Evolutionary conservation across 2,888 invertebrate genomes (phyloP).

Genomic region (Adineta ricciae): DNA sequence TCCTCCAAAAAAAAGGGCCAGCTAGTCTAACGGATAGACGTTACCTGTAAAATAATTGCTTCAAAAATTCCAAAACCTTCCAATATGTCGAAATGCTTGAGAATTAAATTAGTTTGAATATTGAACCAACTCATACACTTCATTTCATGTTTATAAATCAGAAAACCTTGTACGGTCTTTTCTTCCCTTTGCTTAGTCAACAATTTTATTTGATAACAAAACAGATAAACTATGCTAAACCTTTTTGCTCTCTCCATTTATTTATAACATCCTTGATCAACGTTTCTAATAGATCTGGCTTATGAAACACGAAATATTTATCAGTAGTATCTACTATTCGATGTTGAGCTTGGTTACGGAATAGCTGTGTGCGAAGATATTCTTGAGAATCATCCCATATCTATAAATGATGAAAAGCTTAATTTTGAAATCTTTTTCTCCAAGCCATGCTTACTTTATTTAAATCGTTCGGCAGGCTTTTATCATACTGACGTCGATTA

Average conservation of each 20-base stretch:
- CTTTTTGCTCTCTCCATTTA: constrained; percentile 24
- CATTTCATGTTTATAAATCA: too few relatives aligned
- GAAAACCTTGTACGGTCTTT: too few relatives aligned
- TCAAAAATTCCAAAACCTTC: too few relatives aligned
- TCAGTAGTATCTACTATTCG: constrained; percentile 21
- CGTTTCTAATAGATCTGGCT: constrained; percentile 22
- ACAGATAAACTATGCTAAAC: neutral
- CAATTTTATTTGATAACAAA: neutral
- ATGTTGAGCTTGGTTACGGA: constrained; percentile 22
- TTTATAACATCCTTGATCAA: constrained; percentile 24
- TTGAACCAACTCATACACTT: too few relatives aligned
- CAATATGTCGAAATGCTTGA: too few relatives aligned
- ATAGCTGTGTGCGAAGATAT: constrained; percentile 36
- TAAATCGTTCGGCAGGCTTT: constrained; percentile 43
- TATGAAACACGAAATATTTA: constrained; percentile 25
- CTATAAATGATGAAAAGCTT: constrained; percentile 37
- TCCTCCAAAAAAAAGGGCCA: too few relatives aligned
- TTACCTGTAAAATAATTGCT: too few relatives aligned
- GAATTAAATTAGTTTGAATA: too few relatives aligned
- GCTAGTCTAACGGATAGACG: too few relatives aligned
- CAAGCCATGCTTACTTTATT: constrained; percentile 40
- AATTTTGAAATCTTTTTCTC: neutral
- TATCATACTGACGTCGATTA: constrained; percentile 47
- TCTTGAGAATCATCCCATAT: constrained; percentile 46
- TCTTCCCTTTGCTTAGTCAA: neutral